Conservation (phyloP, 92 coral and sea anemone species). For the Epizoanthus ramosus region DNA sequence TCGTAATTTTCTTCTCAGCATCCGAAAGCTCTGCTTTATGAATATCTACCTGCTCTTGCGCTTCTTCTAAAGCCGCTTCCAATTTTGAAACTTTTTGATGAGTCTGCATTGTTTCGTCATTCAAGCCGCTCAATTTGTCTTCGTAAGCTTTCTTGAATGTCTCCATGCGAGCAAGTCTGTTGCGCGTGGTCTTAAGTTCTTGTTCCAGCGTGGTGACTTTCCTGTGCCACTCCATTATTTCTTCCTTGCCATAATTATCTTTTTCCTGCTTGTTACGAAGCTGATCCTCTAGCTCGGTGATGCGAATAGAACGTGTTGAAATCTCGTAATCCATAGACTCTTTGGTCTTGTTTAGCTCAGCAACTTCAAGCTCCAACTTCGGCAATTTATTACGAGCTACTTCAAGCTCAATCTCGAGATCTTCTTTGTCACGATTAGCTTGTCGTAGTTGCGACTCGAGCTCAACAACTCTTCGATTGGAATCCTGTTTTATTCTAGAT, state of each 20-base stretch:
- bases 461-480: slow-evolving; percentile 32
- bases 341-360: slow-evolving; percentile 52
- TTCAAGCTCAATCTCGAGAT: slow-evolving; percentile 68
- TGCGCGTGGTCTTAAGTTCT: slow-evolving; percentile 77
- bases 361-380: slow-evolving; percentile 65
- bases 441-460: slow-evolving; percentile 31
- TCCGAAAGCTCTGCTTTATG: slow-evolving; percentile 49
- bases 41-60: slow-evolving; percentile 50
- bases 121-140: slow-evolving; percentile 55
- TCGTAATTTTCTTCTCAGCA: slow-evolving; percentile 40
- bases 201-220: slow-evolving; percentile 81
- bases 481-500: slow-evolving; percentile 66
- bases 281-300: slow-evolving; percentile 58
- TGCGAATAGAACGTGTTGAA: slow-evolving; percentile 57
- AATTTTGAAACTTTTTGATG: slow-evolving; percentile 57
- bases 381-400: slow-evolving; percentile 75
- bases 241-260: slow-evolving; percentile 54
- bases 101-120: slow-evolving; percentile 55
- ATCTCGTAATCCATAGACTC: slow-evolving; percentile 56
- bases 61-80: slow-evolving; percentile 51
- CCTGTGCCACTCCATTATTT: slow-evolving; percentile 67
- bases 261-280: slow-evolving; percentile 54
- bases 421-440: slow-evolving; percentile 72
- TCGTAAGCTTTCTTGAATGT: slow-evolving; percentile 63
- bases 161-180: slow-evolving; percentile 78